Evolutionary conservation across 2,888 invertebrate genomes (phyloP), one percentile per base, ranked within the genome.

Genomic region (Tetragonisca angustula): DNA sequence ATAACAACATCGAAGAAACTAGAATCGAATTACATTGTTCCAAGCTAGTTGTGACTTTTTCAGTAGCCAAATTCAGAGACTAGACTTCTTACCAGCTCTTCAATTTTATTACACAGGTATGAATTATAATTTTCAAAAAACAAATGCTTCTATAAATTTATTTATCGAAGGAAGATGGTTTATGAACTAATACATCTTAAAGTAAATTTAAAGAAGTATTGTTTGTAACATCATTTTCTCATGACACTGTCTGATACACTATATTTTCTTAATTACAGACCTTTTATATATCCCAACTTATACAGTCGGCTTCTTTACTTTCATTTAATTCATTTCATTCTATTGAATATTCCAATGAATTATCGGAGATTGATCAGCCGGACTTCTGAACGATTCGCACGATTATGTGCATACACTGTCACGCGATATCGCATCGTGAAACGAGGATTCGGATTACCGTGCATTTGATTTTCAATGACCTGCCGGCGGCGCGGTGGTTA

Each of bases 391-490:
- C 68, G 11, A 4, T n/a, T 64, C 24, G 5, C 36, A 21, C 32
- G 32, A 32, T 32, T 36, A 71, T 15, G 6, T 19, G 43, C 17
- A 56, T n/a, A 61, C 9, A n/a, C 2, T 50, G 43, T 36, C 17
- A 19, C 19, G 49, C 19, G 21, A 32, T 15, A 13, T 73, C 24
- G 15, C 21, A 32, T 69, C 69, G 21, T 65, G 49, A 65, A 70
- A 49, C 76, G 32, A 24, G 65, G 21, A 32, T 74, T 75, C 17
- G 27, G 21, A 69, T 75, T 74, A 61, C 52, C 27, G 5, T 27
- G 19, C 50, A 5, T 54, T 24, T 54, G 17, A 72, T 43, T 61
- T 74, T 79, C 74, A 79, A 79, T 79, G 69, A 77, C n/a, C 65
- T 43, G 43, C 67, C 32, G 4, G 32, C 32, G 32, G 32, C 27